phyloP scores from a whole-genome alignment of 2,797 vertebrate genomes.

The Protonibea diacanthus region DNA sequence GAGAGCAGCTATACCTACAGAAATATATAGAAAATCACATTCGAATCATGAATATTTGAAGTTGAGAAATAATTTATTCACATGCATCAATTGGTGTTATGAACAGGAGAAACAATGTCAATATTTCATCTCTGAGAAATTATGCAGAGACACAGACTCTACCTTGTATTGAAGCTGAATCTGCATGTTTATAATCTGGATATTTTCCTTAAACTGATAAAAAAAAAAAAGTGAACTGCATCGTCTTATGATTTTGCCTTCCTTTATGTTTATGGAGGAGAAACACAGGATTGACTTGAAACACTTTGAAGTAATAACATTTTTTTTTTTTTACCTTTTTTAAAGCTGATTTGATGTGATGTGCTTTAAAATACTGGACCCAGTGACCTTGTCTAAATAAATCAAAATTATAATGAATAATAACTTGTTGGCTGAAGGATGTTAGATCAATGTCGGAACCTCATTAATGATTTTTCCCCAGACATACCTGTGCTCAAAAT shows the following conservation, averaged over 20 bases:
- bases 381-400: slow-evolving; percentile 68
- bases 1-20: slow-evolving; percentile 63
- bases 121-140: slow-evolving; percentile 70
- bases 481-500: slow-evolving; percentile 40
- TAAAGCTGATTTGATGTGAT: slow-evolving; percentile 3
- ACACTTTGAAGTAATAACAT: neutral
- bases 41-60: slow-evolving; percentile 77
- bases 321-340: neutral
- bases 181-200: slow-evolving; percentile 51
- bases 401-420: slow-evolving; percentile 63
- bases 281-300: neutral
- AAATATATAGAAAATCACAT: slow-evolving; percentile 71
- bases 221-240: slow-evolving; percentile 32
- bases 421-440: slow-evolving; percentile 66
- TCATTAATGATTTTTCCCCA: slow-evolving; percentile 48
- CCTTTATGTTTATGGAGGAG: slow-evolving; percentile 24
- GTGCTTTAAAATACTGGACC: slow-evolving; percentile 30
- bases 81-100: slow-evolving; percentile 68
- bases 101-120: slow-evolving; percentile 64
- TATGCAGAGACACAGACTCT: slow-evolving; percentile 37
- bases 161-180: slow-evolving; percentile 57
- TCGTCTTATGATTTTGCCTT: neutral
- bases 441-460: slow-evolving; percentile 56
- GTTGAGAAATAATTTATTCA: slow-evolving; percentile 70
- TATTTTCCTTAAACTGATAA: slow-evolving; percentile 27